Evolutionary conservation across 1,140 invertebrate species (phyloP).

Genomic region (Rhagoletis pomonella): DNA sequence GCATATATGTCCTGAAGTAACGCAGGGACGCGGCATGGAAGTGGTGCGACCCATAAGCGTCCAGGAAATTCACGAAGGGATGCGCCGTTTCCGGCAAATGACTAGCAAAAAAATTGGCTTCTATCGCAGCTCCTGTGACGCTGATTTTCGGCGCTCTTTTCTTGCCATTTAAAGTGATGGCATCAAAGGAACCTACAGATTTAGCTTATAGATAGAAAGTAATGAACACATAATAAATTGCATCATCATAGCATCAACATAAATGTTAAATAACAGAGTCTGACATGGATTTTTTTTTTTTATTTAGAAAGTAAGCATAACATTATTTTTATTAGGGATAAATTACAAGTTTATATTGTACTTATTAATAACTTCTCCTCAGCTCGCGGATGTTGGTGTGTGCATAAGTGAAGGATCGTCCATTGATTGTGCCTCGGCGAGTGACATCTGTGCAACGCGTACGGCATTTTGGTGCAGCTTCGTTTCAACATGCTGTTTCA

Average conservation of each 20-base stretch:
- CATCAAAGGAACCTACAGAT: background rate
- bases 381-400: too few relatives aligned
- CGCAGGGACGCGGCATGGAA: constrained; percentile 71
- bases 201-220: too few relatives aligned
- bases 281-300: too few relatives aligned
- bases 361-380: too few relatives aligned
- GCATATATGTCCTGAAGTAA: constrained; percentile 72
- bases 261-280: too few relatives aligned
- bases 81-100: constrained; percentile 70
- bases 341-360: too few relatives aligned
- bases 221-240: too few relatives aligned
- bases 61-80: constrained; percentile 72
- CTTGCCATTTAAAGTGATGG: constrained; percentile 65
- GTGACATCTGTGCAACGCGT: constrained; percentile 60
- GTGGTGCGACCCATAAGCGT: constrained; percentile 72
- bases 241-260: too few relatives aligned
- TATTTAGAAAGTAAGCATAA: too few relatives aligned
- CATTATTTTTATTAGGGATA: too few relatives aligned
- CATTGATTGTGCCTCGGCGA: background rate
- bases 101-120: constrained; percentile 68
- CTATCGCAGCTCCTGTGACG: constrained; percentile 70
- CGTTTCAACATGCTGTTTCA: constrained; percentile 71
- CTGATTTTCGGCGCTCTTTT: constrained; percentile 68
- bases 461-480: constrained; percentile 70
- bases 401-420: too few relatives aligned